Percentiles rank a stretch among this genome's conserved stretches.
Conservation (phyloP, 2,797 vertebrate genomes). For the Eulemur mongoz region DNA sequence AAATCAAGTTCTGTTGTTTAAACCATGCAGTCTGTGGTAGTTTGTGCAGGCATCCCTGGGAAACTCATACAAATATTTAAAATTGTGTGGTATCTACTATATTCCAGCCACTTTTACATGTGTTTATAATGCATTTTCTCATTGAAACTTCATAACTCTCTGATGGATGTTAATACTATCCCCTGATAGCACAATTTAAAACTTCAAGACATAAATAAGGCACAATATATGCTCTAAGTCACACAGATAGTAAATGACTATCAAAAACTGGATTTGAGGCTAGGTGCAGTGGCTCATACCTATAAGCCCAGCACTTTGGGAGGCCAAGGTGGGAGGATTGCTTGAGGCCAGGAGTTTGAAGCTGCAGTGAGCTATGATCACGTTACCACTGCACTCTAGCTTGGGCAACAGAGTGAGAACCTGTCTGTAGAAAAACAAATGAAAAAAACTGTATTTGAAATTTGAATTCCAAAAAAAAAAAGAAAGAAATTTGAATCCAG, state of each 20-base stretch:
- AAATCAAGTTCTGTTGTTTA: background rate
- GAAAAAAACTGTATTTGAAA: background rate
- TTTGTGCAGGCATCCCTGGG: background rate
- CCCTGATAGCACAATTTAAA: background rate
- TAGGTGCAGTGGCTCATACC: background rate
- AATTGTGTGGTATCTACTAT: background rate
- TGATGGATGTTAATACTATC: background rate
- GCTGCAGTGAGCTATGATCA: background rate
- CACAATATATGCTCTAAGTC: background rate
- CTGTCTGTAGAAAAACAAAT: background rate
- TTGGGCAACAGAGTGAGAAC: background rate
- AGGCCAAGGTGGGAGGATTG: background rate
- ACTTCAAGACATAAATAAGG: background rate
- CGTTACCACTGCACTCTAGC: background rate
- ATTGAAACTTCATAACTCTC: background rate
- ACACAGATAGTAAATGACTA: background rate
- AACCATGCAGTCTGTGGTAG: background rate
- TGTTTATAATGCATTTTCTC: background rate
- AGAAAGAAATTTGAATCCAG: background rate
- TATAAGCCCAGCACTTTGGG: background rate
- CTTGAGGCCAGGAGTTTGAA: background rate
- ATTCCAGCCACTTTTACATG: background rate
- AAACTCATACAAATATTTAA: background rate
- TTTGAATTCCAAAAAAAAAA: background rate
- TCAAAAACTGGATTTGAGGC: background rate